phyloP scores from a whole-genome alignment of 2,113 vertebrate genomes.

The Salvelinus alpinus region DNA sequence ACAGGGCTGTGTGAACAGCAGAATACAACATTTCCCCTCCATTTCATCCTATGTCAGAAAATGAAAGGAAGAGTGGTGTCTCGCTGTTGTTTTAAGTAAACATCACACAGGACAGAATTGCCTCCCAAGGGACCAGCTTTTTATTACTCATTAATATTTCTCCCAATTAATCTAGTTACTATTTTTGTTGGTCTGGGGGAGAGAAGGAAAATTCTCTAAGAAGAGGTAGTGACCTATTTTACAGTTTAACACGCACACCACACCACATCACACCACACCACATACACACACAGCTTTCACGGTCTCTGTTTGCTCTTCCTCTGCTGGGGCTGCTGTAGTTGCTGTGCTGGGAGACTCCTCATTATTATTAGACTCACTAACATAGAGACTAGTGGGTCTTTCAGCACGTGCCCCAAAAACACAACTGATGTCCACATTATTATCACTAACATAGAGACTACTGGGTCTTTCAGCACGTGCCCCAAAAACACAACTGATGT shows the following conservation, averaged over 20 bases:
- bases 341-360: not conserved
- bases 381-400: not conserved
- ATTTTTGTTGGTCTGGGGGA: conserved; percentile 31
- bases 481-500: too few relatives aligned
- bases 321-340: not conserved
- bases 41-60: conserved; percentile 24
- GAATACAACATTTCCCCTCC: conserved; percentile 29
- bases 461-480: not conserved
- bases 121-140: conserved; percentile 60
- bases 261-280: not conserved
- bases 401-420: not conserved
- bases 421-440: not conserved
- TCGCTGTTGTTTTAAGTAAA: conserved; percentile 67
- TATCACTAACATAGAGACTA: not conserved
- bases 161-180: conserved; percentile 63
- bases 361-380: not conserved
- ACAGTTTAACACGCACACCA: conserved; percentile 29
- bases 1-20: conserved; percentile 11
- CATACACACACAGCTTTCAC: not conserved
- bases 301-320: not conserved
- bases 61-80: conserved; percentile 56
- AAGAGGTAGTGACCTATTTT: conserved; percentile 62
- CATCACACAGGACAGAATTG: conserved; percentile 71
- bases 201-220: conserved; percentile 37
- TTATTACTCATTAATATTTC: conserved; percentile 61